A percentile compares a stretch with the other conserved stretches of the same genome.
Evolutionary conservation across 2,113 vertebrate genomes (phyloP).

Genomic region (Tor tambroides): DNA sequence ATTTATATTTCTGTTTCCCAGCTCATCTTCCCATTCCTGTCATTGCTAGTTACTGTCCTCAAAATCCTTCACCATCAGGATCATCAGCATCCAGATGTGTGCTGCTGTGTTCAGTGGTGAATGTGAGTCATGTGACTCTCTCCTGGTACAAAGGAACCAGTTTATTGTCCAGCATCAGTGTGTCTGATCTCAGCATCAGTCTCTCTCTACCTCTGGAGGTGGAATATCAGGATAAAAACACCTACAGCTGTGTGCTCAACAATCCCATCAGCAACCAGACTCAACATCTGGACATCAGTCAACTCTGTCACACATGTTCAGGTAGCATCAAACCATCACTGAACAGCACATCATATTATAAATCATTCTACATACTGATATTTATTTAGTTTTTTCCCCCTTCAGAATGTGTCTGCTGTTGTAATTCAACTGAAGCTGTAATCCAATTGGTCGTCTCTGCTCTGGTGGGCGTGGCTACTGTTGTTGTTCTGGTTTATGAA

Average conservation of each 20-base stretch:
- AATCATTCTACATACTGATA: neutral
- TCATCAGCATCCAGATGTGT: neutral
- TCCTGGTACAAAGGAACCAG: conserved; percentile 22
- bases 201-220: too few relatives aligned
- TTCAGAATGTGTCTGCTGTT: conserved; percentile 18
- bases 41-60: conserved; percentile 5
- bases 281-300: neutral
- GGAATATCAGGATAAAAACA: conserved; percentile 18
- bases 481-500: conserved; percentile 26
- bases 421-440: neutral
- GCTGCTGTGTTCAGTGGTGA: neutral
- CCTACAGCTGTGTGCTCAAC: conserved; percentile 12
- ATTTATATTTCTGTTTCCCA: neutral
- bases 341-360: neutral
- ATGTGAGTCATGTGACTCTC: neutral
- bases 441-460: conserved; percentile 7
- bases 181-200: too few relatives aligned
- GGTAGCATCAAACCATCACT: neutral
- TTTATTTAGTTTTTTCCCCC: neutral
- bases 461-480: conserved; percentile 31
- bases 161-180: conserved; percentile 16
- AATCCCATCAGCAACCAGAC: conserved; percentile 13
- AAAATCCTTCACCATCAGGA: neutral
- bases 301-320: neutral
- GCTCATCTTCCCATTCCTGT: neutral